Conservation (phyloP, 2,888 invertebrate genomes). For the Hyalella azteca region DNA sequence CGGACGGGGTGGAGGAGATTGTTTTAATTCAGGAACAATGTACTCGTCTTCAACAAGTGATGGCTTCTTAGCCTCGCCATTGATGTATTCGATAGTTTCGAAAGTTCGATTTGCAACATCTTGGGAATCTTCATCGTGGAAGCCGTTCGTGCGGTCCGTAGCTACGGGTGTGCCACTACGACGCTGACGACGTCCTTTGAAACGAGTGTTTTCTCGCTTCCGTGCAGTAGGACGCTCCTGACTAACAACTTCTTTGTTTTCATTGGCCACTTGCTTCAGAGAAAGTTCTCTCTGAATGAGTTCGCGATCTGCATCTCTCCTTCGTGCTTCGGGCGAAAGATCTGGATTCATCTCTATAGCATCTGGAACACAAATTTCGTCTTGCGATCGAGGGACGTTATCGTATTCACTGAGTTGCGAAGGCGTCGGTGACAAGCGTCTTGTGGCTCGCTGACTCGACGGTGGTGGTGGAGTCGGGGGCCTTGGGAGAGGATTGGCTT, state of each 20-base stretch:
- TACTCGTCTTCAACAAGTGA: conserved; percentile 47
- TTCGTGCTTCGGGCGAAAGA: neutral
- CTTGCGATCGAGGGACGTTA: conserved; percentile 15
- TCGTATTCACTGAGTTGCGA: conserved; percentile 49
- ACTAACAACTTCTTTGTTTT: neutral
- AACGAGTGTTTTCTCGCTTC: conserved; percentile 44
- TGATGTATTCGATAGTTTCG: conserved; percentile 17
- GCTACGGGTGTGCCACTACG: conserved; percentile 51
- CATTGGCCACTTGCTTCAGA: neutral
- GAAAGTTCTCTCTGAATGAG: conserved; percentile 11
- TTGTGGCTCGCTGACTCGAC: neutral
- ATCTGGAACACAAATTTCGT: neutral
- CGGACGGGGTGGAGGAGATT: conserved; percentile 35
- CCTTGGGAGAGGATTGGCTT: conserved; percentile 51
- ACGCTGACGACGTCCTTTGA: conserved; percentile 44
- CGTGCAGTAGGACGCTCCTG: conserved; percentile 19
- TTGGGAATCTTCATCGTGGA: neutral
- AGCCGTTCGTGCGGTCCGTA: neutral
- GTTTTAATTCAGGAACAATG: conserved; percentile 40
- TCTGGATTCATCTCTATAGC: neutral
- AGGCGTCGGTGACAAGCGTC: neutral
- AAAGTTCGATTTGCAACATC: conserved; percentile 10
- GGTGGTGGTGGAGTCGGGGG: conserved; percentile 55
- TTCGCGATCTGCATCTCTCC: conserved; percentile 28
- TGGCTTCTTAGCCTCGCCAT: neutral